Percentiles rank a stretch among this genome's conserved stretches.
These are phyloP conservation scores for Tethea ocularis DNA, from an alignment of 2,888 invertebrate species.

Conservation along the genomic window DNA sequence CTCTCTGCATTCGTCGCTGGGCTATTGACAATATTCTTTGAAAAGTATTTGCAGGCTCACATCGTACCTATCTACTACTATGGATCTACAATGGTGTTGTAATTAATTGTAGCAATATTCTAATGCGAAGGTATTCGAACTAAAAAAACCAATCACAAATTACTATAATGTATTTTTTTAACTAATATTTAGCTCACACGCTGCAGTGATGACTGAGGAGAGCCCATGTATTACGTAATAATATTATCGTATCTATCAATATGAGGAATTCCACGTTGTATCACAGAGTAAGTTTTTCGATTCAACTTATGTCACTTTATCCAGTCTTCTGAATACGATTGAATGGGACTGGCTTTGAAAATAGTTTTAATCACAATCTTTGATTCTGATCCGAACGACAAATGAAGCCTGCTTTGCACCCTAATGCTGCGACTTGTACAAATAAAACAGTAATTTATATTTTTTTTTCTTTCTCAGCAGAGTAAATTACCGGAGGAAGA, in stretches of 20 bases:
- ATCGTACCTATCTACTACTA: background rate
- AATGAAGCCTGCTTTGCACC: background rate
- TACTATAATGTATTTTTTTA: too few species aligned
- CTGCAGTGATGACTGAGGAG: too few species aligned
- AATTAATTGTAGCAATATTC: background rate
- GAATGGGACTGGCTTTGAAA: too few species aligned
- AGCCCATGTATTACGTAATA: too few species aligned
- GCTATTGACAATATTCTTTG: constrained; percentile 31
- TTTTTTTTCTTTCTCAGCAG: constrained; percentile 32
- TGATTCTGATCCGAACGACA: constrained; percentile 1
- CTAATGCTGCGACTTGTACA: background rate
- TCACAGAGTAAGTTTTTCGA: background rate
- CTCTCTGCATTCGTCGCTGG: constrained; percentile 25
- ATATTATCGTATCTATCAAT: too few species aligned
- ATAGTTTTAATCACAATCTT: too few species aligned
- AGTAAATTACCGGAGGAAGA: constrained; percentile 37
- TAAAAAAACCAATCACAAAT: too few species aligned
- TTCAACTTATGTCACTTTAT: background rate
- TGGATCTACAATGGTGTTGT: background rate
- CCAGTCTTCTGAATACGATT: background rate
- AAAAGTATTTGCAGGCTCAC: constrained; percentile 14
- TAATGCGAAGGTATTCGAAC: too few species aligned
- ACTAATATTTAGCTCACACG: too few species aligned
- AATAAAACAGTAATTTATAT: constrained; percentile 32
- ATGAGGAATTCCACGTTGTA: background rate